Conservation (phyloP, 2,113 vertebrate species). For the Rynchops niger region DNA sequence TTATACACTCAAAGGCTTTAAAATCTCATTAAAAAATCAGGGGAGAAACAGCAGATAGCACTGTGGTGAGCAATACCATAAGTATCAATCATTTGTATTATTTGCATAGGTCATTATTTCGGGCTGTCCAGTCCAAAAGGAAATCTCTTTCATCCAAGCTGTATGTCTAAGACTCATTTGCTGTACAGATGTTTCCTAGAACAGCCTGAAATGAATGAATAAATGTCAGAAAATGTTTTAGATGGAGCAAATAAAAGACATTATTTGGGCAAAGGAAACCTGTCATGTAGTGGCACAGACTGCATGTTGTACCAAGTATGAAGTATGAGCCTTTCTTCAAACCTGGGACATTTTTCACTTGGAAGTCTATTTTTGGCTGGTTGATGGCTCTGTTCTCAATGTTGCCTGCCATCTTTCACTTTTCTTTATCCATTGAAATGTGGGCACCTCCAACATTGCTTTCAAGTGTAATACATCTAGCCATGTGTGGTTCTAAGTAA, state of each 20-base stretch:
- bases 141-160: slow-evolving; percentile 61
- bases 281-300: neutral
- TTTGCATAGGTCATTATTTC: slow-evolving; percentile 60
- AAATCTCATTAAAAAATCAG: slow-evolving; percentile 27
- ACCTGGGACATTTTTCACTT: neutral
- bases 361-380: neutral
- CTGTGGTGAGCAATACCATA: slow-evolving; percentile 14
- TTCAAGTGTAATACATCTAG: neutral
- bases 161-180: slow-evolving; percentile 66
- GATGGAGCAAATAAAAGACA: slow-evolving; percentile 29
- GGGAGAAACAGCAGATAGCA: slow-evolving; percentile 31
- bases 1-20: slow-evolving; percentile 22
- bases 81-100: slow-evolving; percentile 55
- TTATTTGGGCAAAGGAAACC: slow-evolving; percentile 6
- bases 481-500: neutral
- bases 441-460: neutral
- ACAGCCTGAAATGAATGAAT: slow-evolving; percentile 36
- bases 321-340: neutral
- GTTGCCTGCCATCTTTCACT: neutral
- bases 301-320: neutral
- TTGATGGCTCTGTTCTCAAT: neutral
- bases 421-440: neutral
- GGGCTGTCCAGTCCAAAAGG: slow-evolving; percentile 51
- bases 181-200: slow-evolving; percentile 72
- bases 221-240: slow-evolving; percentile 50